Evolutionary conservation across 2,113 vertebrate species (phyloP).

Genomic region (Ammodramus savannarum): DNA sequence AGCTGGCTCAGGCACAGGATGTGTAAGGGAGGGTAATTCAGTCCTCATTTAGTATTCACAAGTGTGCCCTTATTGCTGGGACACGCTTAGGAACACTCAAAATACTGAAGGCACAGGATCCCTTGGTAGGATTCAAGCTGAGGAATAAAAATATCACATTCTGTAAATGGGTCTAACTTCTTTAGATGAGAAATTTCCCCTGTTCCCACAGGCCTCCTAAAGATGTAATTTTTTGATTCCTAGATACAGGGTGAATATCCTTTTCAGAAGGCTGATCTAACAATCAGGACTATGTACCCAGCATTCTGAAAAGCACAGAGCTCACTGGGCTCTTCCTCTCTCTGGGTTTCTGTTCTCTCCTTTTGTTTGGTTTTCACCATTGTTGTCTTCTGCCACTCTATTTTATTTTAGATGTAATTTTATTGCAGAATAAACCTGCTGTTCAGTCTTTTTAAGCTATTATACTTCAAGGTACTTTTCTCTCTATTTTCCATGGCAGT

Average conservation of each 20-base stretch:
- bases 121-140: constrained; percentile 4
- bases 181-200: background rate
- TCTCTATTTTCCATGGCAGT: background rate
- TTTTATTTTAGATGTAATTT: constrained; percentile 13
- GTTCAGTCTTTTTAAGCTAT: background rate
- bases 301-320: constrained; percentile 1
- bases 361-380: constrained; percentile 35
- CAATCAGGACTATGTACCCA: background rate
- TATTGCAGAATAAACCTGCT: constrained; percentile 3
- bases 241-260: background rate
- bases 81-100: background rate
- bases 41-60: background rate
- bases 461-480: background rate
- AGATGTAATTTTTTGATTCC: background rate
- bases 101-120: constrained; percentile 10
- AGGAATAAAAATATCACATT: constrained; percentile 37
- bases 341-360: constrained; percentile 1
- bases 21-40: constrained; percentile 9
- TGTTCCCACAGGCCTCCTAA: background rate
- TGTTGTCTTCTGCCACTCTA: background rate
- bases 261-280: constrained; percentile 14
- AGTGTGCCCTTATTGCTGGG: background rate
- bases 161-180: constrained; percentile 9
- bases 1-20: background rate
- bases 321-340: background rate